phyloP scores from a whole-genome alignment of 1,140 invertebrate species.

The Danaus melanippus region DNA sequence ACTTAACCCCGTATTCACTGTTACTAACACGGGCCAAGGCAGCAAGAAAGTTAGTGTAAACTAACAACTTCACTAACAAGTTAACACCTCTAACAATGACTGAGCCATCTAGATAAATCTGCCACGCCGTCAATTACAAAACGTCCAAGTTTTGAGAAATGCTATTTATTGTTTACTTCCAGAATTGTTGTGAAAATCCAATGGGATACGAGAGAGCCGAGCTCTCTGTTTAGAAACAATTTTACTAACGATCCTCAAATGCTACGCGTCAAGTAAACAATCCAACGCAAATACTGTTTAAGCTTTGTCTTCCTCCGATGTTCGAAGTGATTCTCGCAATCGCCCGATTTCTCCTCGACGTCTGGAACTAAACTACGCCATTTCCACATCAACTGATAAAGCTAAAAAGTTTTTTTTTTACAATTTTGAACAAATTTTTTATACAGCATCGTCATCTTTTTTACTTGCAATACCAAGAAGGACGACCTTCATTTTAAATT shows the following conservation, averaged over 20 bases:
- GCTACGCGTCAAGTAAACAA: slow-evolving; percentile 63
- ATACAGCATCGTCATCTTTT: no score
- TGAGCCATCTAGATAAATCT: slow-evolving; percentile 70
- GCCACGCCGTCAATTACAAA: slow-evolving; percentile 65
- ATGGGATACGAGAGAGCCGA: slow-evolving; percentile 55
- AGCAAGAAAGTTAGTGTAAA: slow-evolving; percentile 57
- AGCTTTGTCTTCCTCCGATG: slow-evolving; percentile 25
- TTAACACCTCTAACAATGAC: slow-evolving; percentile 67
- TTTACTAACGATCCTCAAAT: slow-evolving; percentile 67
- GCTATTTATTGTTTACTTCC: slow-evolving; percentile 64
- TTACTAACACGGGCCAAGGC: slow-evolving; percentile 51
- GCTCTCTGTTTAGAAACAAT: slow-evolving; percentile 59
- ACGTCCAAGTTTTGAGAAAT: slow-evolving; percentile 65
- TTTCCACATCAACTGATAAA: slow-evolving; percentile 60
- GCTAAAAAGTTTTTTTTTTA: slow-evolving; percentile 19
- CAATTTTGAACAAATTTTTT: no score
- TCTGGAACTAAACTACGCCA: slow-evolving; percentile 35
- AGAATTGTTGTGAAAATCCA: slow-evolving; percentile 55
- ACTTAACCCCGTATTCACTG: slow-evolving; percentile 50
- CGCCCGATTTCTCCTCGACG: slow-evolving; percentile 14
- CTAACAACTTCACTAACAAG: slow-evolving; percentile 68
- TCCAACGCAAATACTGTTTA: slow-evolving; percentile 50
- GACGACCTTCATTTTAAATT: no score
- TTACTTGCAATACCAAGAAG: no score
- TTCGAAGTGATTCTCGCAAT: slow-evolving; percentile 11